phyloP scores from a whole-genome alignment of 2,797 vertebrate species.

The Mormyrops boulengeri region DNA sequence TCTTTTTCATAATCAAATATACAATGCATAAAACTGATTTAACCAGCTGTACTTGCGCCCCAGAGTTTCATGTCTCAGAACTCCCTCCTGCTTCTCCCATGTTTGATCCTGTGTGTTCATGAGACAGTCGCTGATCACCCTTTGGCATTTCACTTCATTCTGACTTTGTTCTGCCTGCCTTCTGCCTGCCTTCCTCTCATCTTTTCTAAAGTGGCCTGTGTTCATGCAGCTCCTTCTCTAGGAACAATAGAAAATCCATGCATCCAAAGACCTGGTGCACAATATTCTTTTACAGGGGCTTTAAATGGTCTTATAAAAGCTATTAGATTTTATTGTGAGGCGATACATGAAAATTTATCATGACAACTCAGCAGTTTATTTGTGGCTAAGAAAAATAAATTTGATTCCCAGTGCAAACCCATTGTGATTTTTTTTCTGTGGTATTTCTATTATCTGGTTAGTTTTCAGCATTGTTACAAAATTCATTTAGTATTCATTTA shows the following conservation, averaged over 20 bases:
- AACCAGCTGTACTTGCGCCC: background rate
- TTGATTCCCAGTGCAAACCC: background rate
- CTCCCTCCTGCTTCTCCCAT: background rate
- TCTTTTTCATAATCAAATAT: background rate
- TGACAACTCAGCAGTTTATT: background rate
- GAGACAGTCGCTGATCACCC: background rate
- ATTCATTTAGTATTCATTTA: background rate
- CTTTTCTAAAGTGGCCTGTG: background rate
- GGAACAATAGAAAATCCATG: background rate
- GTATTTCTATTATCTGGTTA: background rate
- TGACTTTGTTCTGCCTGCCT: background rate
- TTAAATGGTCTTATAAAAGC: background rate
- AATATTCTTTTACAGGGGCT: background rate
- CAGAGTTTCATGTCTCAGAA: background rate
- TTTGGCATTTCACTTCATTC: background rate
- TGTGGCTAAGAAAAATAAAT: background rate
- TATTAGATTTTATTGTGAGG: background rate
- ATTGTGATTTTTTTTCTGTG: background rate
- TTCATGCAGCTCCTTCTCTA: background rate
- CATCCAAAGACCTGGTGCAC: background rate
- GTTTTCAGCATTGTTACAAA: background rate
- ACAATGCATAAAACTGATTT: background rate
- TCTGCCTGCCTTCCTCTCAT: background rate
- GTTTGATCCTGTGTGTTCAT: background rate
- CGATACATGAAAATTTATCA: background rate